A percentile compares a stretch with the other conserved stretches of the same genome.
phyloP scores from a whole-genome alignment of 2,888 invertebrate species.

The Tipula unca region DNA sequence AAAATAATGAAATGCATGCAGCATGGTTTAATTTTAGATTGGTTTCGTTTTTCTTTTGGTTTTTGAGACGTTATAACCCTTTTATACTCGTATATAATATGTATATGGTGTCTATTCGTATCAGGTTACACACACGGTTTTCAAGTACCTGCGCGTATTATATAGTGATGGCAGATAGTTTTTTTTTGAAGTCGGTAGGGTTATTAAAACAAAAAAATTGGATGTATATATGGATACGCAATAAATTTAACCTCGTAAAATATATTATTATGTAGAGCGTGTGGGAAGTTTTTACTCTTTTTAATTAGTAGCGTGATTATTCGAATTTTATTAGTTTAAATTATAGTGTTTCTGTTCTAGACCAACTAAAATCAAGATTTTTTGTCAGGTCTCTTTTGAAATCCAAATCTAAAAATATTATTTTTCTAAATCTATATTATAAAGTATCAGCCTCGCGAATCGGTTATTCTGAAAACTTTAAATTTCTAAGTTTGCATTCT shows the following conservation, averaged over 20 bases:
- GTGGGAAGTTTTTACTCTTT: background rate
- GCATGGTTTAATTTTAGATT: background rate
- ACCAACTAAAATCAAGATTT: too few species aligned
- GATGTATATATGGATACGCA: background rate
- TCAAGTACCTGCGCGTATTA: slow-evolving; percentile 1
- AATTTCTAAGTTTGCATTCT: too few species aligned
- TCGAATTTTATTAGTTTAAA: background rate
- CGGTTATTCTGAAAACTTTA: too few species aligned
- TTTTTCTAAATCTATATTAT: too few species aligned
- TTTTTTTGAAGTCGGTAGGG: background rate
- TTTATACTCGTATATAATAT: background rate
- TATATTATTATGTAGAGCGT: background rate
- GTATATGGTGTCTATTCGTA: background rate
- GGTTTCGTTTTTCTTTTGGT: background rate
- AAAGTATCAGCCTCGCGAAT: too few species aligned
- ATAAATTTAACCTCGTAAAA: background rate
- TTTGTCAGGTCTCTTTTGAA: too few species aligned
- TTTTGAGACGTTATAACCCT: background rate
- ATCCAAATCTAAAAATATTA: too few species aligned
- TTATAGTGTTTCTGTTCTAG: too few species aligned
- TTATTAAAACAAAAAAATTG: background rate
- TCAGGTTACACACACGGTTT: background rate
- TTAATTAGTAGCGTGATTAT: background rate
- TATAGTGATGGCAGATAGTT: background rate
- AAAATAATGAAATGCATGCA: background rate